Percentiles rank a stretch among this genome's conserved stretches.
Evolutionary conservation across 1,140 invertebrate genomes (phyloP).

Genomic region (Grapholita molesta): DNA sequence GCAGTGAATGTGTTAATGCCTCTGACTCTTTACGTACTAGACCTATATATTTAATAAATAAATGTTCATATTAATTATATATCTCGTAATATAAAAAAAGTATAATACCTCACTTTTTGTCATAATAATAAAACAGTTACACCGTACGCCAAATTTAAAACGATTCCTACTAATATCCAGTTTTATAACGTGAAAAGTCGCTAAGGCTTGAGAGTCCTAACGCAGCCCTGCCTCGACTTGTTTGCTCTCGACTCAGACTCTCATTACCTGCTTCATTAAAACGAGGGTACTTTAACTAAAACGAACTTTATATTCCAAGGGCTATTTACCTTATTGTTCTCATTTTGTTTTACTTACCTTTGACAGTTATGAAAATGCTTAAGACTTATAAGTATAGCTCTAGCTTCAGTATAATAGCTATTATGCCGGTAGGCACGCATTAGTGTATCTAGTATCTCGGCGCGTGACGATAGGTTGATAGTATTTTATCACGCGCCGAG

Average conservation of each 20-base stretch:
- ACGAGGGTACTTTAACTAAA: conserved; percentile 43
- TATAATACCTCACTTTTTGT: too few relatives aligned
- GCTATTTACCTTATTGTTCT: conserved; percentile 6
- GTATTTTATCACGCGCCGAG: too few relatives aligned
- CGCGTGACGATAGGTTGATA: too few relatives aligned
- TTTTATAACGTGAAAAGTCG: neutral
- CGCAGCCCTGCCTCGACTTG: conserved; percentile 27
- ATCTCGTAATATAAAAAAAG: too few relatives aligned
- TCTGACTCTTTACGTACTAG: too few relatives aligned
- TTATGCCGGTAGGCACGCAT: too few relatives aligned
- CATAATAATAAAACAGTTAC: too few relatives aligned
- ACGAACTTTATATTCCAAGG: neutral
- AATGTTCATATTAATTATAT: too few relatives aligned
- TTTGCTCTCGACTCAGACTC: conserved; percentile 44
- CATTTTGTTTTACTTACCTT: neutral
- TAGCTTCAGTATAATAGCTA: neutral
- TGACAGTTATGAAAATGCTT: neutral
- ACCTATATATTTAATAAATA: too few relatives aligned
- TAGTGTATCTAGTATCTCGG: too few relatives aligned
- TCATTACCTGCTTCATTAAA: conserved; percentile 66
- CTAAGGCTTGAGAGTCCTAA: neutral
- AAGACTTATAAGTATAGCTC: neutral
- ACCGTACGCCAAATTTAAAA: too few relatives aligned
- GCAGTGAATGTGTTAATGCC: too few relatives aligned
- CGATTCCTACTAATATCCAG: neutral